These are phyloP conservation scores for Acyrthosiphon pisum DNA, from an alignment of 1,140 invertebrate genomes.

Conservation along the genomic window DNA sequence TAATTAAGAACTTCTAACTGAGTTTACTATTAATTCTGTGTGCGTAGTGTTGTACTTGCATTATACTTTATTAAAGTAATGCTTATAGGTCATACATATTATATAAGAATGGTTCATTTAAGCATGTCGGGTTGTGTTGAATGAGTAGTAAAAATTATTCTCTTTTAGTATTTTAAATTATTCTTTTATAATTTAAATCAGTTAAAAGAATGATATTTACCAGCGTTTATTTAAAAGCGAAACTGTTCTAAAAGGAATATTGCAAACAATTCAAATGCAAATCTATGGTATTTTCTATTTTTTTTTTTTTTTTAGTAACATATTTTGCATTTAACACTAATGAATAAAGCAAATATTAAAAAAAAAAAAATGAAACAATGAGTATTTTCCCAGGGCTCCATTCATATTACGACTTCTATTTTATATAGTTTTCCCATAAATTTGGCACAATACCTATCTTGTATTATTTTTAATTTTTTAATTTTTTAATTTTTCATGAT, in stretches of 20 bases:
- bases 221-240: neutral
- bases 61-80: neutral
- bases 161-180: neutral
- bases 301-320: neutral
- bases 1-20: neutral
- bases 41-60: neutral
- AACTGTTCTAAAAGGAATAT: neutral
- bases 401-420: neutral
- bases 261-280: neutral
- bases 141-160: neutral
- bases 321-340: neutral
- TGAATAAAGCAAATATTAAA: neutral
- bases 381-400: neutral
- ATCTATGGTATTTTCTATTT: neutral
- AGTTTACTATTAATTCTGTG: neutral
- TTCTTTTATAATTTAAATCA: slow-evolving; percentile 43
- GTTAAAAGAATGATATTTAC: neutral
- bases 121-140: neutral
- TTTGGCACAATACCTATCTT: neutral
- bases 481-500: too few species aligned
- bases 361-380: neutral
- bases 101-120: neutral
- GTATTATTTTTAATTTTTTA: neutral
- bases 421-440: too few species aligned
- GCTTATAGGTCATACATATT: neutral